phyloP scores from a whole-genome alignment of 1,140 invertebrate species.

The Stenopsyche tienmushanensis region DNA sequence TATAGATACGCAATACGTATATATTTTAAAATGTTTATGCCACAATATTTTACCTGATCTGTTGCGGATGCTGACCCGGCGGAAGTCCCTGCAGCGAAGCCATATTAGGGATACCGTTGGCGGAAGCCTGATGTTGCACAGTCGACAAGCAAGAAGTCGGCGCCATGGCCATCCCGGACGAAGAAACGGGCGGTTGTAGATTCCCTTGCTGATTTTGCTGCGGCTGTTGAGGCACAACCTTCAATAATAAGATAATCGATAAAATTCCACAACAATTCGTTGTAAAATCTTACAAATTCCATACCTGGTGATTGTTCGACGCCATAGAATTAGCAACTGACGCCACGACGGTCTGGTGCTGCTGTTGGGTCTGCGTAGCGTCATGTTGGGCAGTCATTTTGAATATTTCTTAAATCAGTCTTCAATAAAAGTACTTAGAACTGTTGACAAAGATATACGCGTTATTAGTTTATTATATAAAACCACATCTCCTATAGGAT shows the following conservation, averaged over 20 bases:
- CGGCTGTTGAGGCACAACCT: slow-evolving; percentile 8
- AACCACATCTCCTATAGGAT: too few relatives aligned
- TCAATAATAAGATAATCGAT: neutral
- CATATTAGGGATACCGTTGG: slow-evolving; percentile 45
- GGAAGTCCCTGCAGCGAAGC: slow-evolving; percentile 50
- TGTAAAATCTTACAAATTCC: neutral
- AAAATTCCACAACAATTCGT: neutral
- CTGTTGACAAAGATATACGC: neutral
- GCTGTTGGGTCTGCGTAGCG: slow-evolving; percentile 21
- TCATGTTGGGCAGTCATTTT: slow-evolving; percentile 38
- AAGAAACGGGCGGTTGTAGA: slow-evolving; percentile 14
- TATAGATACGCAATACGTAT: neutral
- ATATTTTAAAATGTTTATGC: neutral
- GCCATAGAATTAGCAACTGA: slow-evolving; percentile 38
- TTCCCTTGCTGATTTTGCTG: slow-evolving; percentile 18
- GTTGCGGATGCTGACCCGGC: slow-evolving; percentile 50
- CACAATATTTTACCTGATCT: slow-evolving; percentile 45
- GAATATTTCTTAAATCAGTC: slow-evolving; percentile 7
- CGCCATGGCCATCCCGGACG: slow-evolving; percentile 9
- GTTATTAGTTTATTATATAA: too few relatives aligned
- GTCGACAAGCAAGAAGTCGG: slow-evolving; percentile 1
- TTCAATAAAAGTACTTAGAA: slow-evolving; percentile 1
- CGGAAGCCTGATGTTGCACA: slow-evolving; percentile 41
- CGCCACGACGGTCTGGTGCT: slow-evolving; percentile 36
- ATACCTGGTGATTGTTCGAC: slow-evolving; percentile 27